A percentile compares a stretch with the other conserved stretches of the same genome.
Conservation (phyloP, 2,113 vertebrate species). For the Pseudolaguvia tuberculata region DNA sequence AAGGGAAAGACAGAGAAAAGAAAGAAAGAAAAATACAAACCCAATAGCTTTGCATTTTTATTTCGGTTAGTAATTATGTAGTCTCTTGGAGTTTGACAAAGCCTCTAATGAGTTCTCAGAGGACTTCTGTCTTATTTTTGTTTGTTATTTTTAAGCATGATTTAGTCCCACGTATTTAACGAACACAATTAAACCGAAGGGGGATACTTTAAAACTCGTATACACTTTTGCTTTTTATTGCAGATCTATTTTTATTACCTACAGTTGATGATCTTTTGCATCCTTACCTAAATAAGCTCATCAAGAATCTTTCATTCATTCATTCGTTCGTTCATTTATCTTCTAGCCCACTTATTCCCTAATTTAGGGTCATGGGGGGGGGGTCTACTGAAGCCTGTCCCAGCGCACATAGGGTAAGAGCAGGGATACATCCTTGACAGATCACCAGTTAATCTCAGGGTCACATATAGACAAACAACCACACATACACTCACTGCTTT, state of each 20-base stretch:
- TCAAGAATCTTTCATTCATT: too few species aligned
- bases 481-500: too few species aligned
- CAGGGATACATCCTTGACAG: too few species aligned
- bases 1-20: slow-evolving; percentile 43
- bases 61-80: slow-evolving; percentile 76
- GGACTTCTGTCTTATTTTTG: slow-evolving; percentile 72
- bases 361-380: too few species aligned
- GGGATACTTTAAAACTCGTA: slow-evolving; percentile 63
- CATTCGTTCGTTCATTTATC: too few species aligned
- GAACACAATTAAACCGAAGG: slow-evolving; percentile 71
- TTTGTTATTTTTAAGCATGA: slow-evolving; percentile 80
- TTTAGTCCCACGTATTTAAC: slow-evolving; percentile 77
- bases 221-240: slow-evolving; percentile 51
- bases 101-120: slow-evolving; percentile 78
- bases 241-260: slow-evolving; percentile 31
- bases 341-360: too few species aligned
- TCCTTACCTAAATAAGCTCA: too few species aligned
- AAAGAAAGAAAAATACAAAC: slow-evolving; percentile 65
- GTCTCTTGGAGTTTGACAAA: slow-evolving; percentile 78
- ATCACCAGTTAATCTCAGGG: too few species aligned
- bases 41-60: slow-evolving; percentile 76
- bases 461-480: too few species aligned
- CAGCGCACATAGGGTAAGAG: too few species aligned
- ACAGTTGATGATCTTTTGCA: too few species aligned
- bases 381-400: too few species aligned